Conservation (phyloP, 2,113 vertebrate genomes). For the Oncorhynchus keta region DNA sequence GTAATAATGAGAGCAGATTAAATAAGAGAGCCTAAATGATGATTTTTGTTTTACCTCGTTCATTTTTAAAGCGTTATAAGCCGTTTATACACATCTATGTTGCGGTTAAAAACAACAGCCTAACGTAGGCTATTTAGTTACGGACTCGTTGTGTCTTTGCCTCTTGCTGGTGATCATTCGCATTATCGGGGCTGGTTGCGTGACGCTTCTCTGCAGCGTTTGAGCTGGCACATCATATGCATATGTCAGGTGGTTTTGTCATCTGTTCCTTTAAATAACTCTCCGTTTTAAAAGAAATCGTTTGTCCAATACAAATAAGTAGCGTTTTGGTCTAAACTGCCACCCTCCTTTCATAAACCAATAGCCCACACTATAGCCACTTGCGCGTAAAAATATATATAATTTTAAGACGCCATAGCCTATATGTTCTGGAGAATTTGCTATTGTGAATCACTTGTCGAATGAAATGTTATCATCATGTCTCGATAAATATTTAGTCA, state of each 20-base stretch:
- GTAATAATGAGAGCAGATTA: not conserved
- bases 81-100: not conserved
- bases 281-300: not conserved
- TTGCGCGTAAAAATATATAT: too few relatives aligned
- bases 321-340: too few relatives aligned
- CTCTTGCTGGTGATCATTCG: not conserved
- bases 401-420: too few relatives aligned
- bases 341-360: too few relatives aligned
- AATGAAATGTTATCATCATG: too few relatives aligned
- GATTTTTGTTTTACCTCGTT: not conserved
- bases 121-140: not conserved
- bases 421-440: too few relatives aligned
- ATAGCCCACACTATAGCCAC: too few relatives aligned
- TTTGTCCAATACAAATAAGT: not conserved
- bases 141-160: not conserved
- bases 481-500: too few relatives aligned
- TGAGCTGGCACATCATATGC: constrained; percentile 23
- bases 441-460: too few relatives aligned
- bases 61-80: not conserved
- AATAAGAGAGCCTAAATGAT: not conserved
- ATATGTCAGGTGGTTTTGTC: constrained; percentile 58
- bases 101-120: not conserved
- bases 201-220: constrained; percentile 51
- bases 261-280: not conserved
- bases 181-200: constrained; percentile 31